These are phyloP conservation scores for Cosmopolites sordidus DNA, from an alignment of 2,888 invertebrate genomes.

Conservation along the genomic window DNA sequence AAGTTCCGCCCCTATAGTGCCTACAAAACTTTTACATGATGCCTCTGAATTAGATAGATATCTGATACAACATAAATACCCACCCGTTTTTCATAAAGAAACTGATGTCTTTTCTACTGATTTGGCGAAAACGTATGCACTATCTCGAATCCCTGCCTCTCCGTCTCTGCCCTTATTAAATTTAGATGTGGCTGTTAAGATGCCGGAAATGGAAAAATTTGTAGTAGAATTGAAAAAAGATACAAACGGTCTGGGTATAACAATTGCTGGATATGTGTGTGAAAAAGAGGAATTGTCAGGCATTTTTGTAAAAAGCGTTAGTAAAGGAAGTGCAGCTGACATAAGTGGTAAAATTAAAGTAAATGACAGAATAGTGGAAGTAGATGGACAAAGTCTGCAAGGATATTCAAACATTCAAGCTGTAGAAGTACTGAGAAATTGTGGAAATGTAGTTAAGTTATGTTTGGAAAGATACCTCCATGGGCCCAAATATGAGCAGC, in stretches of 20 bases:
- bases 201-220: conserved; percentile 91
- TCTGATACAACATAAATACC: conserved; percentile 76
- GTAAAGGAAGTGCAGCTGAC: conserved; percentile 93
- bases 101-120: conserved; percentile 44
- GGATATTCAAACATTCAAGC: conserved; percentile 97
- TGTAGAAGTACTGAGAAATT: conserved; percentile 91
- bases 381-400: conserved; percentile 90
- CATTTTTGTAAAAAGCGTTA: conserved; percentile 97
- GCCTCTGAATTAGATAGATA: conserved; percentile 83
- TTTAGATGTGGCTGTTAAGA: conserved; percentile 56
- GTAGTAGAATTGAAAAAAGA: conserved; percentile 92
- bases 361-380: conserved; percentile 97
- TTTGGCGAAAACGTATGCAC: conserved; percentile 40
- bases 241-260: conserved; percentile 88
- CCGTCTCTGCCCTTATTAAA: conserved; percentile 51
- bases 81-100: conserved; percentile 59
- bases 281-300: conserved; percentile 98
- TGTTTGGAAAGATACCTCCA: conserved; percentile 86
- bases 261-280: conserved; percentile 94
- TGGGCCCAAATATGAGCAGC: conserved; percentile 84
- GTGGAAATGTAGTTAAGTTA: conserved; percentile 84
- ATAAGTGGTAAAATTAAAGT: conserved; percentile 88
- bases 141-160: conserved; percentile 46
- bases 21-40: conserved; percentile 74
- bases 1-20: conserved; percentile 61